Conservation (phyloP, 1,140 invertebrate genomes). For the Papilio polytes region DNA sequence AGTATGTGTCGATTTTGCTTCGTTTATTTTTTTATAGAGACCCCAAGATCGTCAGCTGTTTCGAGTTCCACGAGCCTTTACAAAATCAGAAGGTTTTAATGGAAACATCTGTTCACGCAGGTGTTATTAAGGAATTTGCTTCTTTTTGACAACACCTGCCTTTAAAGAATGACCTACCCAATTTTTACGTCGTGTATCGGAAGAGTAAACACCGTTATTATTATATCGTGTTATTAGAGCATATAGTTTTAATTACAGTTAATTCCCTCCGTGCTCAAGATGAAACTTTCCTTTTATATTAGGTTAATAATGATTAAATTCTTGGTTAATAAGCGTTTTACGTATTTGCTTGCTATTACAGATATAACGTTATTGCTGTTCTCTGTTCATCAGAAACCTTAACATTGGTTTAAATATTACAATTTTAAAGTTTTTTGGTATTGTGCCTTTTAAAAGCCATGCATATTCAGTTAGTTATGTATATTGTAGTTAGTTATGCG, state of each 20-base stretch:
- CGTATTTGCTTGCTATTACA: neutral
- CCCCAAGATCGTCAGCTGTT: conserved; percentile 63
- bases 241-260: conserved; percentile 25
- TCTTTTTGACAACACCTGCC: conserved; percentile 12
- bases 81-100: conserved; percentile 65
- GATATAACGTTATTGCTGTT: neutral
- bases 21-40: conserved; percentile 63
- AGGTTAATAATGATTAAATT: conserved; percentile 15
- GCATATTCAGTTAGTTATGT: no score
- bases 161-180: conserved; percentile 4
- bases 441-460: no score
- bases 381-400: neutral
- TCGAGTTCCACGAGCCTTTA: conserved; percentile 55
- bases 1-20: conserved; percentile 49
- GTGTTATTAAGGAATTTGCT: conserved; percentile 64
- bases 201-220: conserved; percentile 20
- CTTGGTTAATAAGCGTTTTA: conserved; percentile 16
- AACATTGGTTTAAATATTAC: no score
- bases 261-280: conserved; percentile 20
- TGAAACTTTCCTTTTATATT: conserved; percentile 13
- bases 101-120: conserved; percentile 69
- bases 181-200: neutral
- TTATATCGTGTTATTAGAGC: conserved; percentile 35
- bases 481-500: no score
- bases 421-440: no score